Conservation (phyloP, 1,140 invertebrate species). For the Lasioglossum albipes region DNA sequence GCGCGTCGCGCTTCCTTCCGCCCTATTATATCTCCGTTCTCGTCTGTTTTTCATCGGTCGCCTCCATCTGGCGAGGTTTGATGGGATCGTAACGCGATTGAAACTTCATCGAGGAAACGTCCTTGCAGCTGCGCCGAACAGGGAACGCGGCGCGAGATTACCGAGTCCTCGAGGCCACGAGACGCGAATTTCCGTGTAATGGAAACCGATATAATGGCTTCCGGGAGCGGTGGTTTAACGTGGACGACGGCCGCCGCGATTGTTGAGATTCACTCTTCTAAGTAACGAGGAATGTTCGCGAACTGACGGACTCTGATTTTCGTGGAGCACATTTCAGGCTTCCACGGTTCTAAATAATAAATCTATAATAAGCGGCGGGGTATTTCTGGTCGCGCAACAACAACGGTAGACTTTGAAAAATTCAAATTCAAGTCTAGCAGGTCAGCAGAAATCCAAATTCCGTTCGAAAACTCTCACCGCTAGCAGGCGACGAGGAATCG, state of each 20-base stretch:
- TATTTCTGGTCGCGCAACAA: no score
- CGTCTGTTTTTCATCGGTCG: conserved; percentile 21
- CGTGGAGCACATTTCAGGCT: no score
- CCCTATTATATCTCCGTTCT: conserved; percentile 18
- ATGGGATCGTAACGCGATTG: conserved; percentile 56
- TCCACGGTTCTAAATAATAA: no score
- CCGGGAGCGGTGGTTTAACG: not conserved
- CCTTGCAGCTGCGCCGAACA: conserved; percentile 30
- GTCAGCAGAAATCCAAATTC: no score
- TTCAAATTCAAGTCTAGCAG: no score
- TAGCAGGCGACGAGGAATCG: no score
- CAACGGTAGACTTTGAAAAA: no score
- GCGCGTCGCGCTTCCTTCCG: not conserved
- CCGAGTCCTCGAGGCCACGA: not conserved
- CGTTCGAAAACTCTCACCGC: no score
- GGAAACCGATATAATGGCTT: conserved; percentile 27
- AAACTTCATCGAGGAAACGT: conserved; percentile 49
- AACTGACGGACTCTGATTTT: no score
- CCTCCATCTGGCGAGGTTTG: conserved; percentile 43
- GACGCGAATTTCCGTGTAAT: conserved; percentile 22
- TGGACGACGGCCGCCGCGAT: not conserved
- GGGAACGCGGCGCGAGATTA: conserved; percentile 33
- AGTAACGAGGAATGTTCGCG: no score
- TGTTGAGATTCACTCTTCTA: no score
- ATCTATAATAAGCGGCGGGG: no score